Percentiles rank a stretch among this genome's conserved stretches.
phyloP scores from a whole-genome alignment of 2,888 invertebrate genomes.

The Chymomyza caudatula region DNA sequence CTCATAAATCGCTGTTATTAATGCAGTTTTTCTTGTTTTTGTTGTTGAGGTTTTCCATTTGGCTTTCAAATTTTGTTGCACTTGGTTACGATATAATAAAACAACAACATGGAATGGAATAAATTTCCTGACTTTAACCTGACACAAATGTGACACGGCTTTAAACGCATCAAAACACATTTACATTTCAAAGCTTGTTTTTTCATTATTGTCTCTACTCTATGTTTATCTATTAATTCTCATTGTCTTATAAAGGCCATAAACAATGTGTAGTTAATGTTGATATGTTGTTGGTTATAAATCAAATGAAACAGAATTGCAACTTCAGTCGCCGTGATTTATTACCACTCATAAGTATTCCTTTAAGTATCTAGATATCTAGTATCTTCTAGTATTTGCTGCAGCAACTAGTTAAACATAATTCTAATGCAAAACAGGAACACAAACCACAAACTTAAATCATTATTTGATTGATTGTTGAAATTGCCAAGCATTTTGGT shows the following conservation, averaged over 20 bases:
- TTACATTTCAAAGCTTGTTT: background rate
- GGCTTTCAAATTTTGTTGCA: conserved; percentile 18
- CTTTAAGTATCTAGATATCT: background rate
- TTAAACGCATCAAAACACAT: background rate
- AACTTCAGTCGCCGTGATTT: conserved; percentile 9
- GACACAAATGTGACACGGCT: background rate
- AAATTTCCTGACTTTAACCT: conserved; percentile 16
- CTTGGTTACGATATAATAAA: conserved; percentile 14
- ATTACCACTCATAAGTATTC: background rate
- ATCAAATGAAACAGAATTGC: conserved; percentile 42
- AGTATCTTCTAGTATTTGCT: background rate
- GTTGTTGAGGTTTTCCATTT: conserved; percentile 21
- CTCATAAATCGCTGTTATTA: conserved; percentile 16
- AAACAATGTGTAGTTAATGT: background rate
- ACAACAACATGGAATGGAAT: conserved; percentile 14
- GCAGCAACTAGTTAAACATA: background rate
- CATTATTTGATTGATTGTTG: background rate
- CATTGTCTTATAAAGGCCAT: background rate
- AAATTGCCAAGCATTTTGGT: background rate
- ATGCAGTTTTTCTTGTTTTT: conserved; percentile 1
- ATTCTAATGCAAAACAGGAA: background rate
- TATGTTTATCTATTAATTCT: background rate
- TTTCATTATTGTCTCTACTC: background rate
- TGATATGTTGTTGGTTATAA: conserved; percentile 24
- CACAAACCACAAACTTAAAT: background rate